These are phyloP conservation scores for Chionomys nivalis DNA, from an alignment of 2,113 vertebrate species.

Conservation along the genomic window DNA sequence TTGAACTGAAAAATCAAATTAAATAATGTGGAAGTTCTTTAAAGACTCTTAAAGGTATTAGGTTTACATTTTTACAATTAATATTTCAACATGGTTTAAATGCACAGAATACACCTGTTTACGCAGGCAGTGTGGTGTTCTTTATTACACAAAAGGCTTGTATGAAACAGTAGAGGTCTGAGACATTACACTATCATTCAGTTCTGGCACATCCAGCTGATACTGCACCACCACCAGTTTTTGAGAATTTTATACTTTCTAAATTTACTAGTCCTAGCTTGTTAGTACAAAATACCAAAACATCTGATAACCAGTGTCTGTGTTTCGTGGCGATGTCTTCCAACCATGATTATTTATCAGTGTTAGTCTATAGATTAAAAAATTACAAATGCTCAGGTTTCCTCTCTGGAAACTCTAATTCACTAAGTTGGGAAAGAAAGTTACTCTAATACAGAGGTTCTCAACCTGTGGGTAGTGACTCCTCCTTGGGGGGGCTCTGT, in stretches of 20 bases:
- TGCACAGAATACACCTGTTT: background rate
- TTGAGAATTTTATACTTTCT: background rate
- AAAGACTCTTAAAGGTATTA: conserved; percentile 44
- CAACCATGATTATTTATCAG: conserved; percentile 19
- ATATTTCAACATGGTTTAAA: conserved; percentile 42
- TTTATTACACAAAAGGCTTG: conserved; percentile 31
- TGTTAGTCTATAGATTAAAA: background rate
- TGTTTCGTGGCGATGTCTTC: background rate
- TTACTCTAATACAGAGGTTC: background rate
- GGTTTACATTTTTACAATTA: conserved; percentile 50
- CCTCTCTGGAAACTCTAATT: background rate
- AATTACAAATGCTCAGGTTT: conserved; percentile 6
- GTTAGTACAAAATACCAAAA: conserved; percentile 17
- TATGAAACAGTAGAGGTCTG: conserved; percentile 5
- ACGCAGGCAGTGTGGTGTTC: background rate
- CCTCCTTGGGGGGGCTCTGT: background rate
- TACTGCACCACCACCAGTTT: background rate
- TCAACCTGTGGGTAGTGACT: background rate
- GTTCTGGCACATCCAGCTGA: background rate
- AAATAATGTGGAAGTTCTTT: conserved; percentile 42
- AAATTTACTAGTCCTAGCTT: conserved; percentile 31
- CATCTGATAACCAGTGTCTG: background rate
- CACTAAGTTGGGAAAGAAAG: conserved; percentile 12
- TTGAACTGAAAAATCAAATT: conserved; percentile 40
- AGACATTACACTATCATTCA: background rate